A percentile compares a stretch with the other conserved stretches of the same genome.
Conservation (phyloP, 2,113 vertebrate species). For the Coptodon rendalli region DNA sequence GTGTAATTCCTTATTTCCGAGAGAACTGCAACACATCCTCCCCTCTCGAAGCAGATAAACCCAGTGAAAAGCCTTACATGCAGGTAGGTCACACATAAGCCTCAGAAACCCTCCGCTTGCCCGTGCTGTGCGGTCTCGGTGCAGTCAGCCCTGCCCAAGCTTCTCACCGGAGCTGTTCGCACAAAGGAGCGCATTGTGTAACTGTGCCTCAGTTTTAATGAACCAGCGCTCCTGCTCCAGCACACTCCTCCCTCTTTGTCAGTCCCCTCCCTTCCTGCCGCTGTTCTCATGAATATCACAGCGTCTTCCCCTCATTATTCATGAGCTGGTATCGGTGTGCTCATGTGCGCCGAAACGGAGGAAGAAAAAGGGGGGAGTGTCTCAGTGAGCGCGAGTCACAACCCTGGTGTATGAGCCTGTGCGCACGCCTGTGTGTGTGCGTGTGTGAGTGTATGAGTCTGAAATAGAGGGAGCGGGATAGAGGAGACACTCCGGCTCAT, state of each 20-base stretch:
- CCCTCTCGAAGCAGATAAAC: background rate
- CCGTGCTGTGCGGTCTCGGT: background rate
- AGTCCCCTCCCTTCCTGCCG: slow-evolving; percentile 69
- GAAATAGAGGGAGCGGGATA: slow-evolving; percentile 55
- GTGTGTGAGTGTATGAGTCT: slow-evolving; percentile 41
- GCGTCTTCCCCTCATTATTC: slow-evolving; percentile 81
- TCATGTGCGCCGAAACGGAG: slow-evolving; percentile 86
- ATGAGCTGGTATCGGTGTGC: slow-evolving; percentile 87
- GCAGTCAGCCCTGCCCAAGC: slow-evolving; percentile 58
- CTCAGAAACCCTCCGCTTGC: background rate
- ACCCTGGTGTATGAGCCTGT: slow-evolving; percentile 76
- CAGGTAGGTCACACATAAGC: background rate
- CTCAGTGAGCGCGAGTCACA: slow-evolving; percentile 84
- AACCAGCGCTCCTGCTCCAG: slow-evolving; percentile 79
- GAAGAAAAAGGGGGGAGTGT: slow-evolving; percentile 85
- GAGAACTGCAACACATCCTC: background rate
- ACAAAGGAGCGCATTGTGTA: slow-evolving; percentile 83
- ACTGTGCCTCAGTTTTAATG: slow-evolving; percentile 79
- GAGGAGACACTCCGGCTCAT: slow-evolving; percentile 43
- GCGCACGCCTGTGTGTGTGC: slow-evolving; percentile 52
- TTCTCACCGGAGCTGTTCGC: slow-evolving; percentile 73
- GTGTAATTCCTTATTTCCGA: background rate
- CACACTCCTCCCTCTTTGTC: slow-evolving; percentile 64
- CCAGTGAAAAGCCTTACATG: background rate
- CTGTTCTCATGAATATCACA: slow-evolving; percentile 87